Percentiles rank a stretch among this genome's conserved stretches.
These are phyloP conservation scores for Sciaenops ocellatus DNA, from an alignment of 2,797 vertebrate genomes.

Conservation along the genomic window DNA sequence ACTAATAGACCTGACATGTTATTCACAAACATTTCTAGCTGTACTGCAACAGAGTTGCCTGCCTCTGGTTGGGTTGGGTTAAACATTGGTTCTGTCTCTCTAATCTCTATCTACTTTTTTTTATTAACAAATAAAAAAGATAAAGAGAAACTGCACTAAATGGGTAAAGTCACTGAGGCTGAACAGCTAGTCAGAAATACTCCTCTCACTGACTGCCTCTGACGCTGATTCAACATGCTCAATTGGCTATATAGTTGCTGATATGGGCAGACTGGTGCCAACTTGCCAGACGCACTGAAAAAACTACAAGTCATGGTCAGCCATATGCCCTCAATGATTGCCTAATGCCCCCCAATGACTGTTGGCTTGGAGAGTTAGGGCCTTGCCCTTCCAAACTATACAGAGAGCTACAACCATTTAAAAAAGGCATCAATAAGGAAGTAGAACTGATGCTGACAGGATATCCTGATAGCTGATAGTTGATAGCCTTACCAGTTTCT, in stretches of 20 bases:
- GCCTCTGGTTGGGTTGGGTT: no score
- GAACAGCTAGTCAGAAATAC: conserved; percentile 2
- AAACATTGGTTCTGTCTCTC: background rate
- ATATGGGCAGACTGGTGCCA: conserved; percentile 12
- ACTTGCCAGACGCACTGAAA: background rate
- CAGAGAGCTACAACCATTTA: background rate
- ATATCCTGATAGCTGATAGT: conserved; percentile 38
- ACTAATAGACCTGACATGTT: background rate
- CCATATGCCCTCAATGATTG: background rate
- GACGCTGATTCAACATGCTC: conserved; percentile 34
- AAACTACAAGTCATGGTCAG: background rate
- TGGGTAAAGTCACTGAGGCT: background rate
- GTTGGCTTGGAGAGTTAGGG: background rate
- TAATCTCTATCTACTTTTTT: background rate
- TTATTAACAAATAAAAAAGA: background rate
- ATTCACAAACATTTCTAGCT: no score
- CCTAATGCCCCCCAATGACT: background rate
- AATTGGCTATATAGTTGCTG: background rate
- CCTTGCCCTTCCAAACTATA: background rate
- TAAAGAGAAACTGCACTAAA: background rate
- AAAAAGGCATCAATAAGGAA: background rate
- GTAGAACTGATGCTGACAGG: background rate
- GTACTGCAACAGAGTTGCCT: no score
- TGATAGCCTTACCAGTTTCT: conserved; percentile 87
- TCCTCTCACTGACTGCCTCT: background rate